Evolutionary conservation across 2,888 invertebrate species (phyloP).

Genomic region (Drosophila bunnanda): DNA sequence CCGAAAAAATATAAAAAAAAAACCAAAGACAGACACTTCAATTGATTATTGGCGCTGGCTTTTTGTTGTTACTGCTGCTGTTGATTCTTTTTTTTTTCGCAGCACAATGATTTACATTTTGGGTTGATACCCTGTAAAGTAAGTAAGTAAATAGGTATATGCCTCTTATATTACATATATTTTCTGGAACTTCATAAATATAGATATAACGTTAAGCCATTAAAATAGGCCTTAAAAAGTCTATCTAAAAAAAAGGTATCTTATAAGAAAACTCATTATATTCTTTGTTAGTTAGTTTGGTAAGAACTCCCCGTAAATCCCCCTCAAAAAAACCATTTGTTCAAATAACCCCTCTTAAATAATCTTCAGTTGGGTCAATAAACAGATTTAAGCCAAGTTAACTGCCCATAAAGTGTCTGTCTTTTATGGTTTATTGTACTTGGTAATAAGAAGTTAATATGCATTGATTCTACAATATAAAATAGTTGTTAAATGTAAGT

Average conservation of each 20-base stretch:
- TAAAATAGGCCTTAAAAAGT: not conserved
- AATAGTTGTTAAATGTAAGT: not conserved
- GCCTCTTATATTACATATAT: not conserved
- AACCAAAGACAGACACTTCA: constrained; percentile 72
- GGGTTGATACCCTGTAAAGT: constrained; percentile 37
- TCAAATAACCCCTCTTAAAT: constrained; percentile 8
- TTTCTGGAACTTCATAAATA: not conserved
- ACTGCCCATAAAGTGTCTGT: not conserved
- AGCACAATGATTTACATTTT: constrained; percentile 71
- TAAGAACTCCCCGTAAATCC: not conserved
- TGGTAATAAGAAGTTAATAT: not conserved
- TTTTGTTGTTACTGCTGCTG: constrained; percentile 40
- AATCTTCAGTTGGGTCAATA: constrained; percentile 12
- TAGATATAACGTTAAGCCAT: not conserved
- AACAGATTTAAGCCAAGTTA: not conserved
- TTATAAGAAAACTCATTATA: not conserved
- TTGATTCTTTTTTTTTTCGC: constrained; percentile 48
- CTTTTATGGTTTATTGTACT: not conserved
- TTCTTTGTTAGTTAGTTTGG: not conserved
- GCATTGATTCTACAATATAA: not conserved
- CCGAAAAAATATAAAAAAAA: constrained; percentile 46
- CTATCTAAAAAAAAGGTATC: not conserved
- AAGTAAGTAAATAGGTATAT: not conserved
- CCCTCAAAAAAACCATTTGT: not conserved
- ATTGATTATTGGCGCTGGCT: constrained; percentile 70